phyloP scores from a whole-genome alignment of 2,797 vertebrate genomes.

The Thaleichthys pacificus region DNA sequence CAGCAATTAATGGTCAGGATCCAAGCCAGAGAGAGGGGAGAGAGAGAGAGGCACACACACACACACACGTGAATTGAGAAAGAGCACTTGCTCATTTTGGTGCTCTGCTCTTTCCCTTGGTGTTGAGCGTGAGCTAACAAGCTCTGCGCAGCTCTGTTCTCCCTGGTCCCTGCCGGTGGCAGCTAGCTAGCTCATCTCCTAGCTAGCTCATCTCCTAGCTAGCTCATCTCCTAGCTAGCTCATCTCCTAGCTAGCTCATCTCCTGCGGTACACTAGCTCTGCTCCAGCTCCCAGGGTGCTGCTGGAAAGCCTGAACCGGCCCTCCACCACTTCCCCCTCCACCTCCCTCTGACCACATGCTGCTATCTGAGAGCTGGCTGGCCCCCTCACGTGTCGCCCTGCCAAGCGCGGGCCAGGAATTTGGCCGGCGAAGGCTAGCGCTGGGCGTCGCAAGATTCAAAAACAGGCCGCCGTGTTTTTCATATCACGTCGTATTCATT shows the following conservation, averaged over 20 bases:
- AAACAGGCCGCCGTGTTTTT: conserved; percentile 9
- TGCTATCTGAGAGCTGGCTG: conserved; percentile 4
- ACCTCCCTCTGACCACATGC: conserved; percentile 18
- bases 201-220: too few species aligned
- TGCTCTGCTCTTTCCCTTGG: not conserved
- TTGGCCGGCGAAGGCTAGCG: conserved; percentile 31
- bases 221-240: too few species aligned
- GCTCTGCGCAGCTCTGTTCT: not conserved
- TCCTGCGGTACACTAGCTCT: not conserved
- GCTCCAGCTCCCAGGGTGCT: not conserved
- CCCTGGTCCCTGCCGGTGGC: too few species aligned
- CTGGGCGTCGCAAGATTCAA: conserved; percentile 9
- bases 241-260: too few species aligned
- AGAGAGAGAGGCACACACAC: too few species aligned
- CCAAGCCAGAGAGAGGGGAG: conserved; percentile 56
- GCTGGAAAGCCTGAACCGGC: conserved; percentile 15
- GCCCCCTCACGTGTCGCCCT: not conserved
- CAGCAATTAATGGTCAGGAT: conserved; percentile 57
- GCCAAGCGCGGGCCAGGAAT: conserved; percentile 38
- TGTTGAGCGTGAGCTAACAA: too few species aligned
- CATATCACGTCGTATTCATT: not conserved
- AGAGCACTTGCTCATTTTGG: not conserved
- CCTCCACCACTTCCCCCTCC: not conserved
- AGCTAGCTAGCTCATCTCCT: too few species aligned
- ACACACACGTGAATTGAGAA: too few species aligned